Evolutionary conservation across 2,888 invertebrate species (phyloP).

Genomic region (Linyphia triangularis): DNA sequence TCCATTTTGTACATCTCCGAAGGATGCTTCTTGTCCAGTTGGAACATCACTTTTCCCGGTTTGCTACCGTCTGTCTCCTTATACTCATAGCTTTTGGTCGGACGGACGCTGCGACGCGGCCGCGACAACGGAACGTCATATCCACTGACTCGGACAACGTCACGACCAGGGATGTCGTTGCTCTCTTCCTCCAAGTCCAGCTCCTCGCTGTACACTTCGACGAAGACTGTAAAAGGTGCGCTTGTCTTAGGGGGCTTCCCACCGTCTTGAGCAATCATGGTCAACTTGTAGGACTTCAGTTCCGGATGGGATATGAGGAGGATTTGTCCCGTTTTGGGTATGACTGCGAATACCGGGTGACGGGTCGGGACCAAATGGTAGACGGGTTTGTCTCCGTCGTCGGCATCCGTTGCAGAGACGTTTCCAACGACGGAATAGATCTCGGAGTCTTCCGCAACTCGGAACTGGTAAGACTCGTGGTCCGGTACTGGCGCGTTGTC

Average conservation of each 20-base stretch:
- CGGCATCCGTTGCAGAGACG: conserved; percentile 92
- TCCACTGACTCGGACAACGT: conserved; percentile 74
- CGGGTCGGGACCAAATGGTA: conserved; percentile 86
- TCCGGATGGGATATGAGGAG: conserved; percentile 85
- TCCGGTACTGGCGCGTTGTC: conserved; percentile 94
- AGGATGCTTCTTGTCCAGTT: conserved; percentile 92
- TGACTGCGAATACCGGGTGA: conserved; percentile 90
- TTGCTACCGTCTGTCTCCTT: conserved; percentile 93
- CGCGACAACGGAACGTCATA: conserved; percentile 76
- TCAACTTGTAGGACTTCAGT: conserved; percentile 84
- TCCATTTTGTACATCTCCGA: conserved; percentile 95
- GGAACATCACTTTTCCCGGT: conserved; percentile 92
- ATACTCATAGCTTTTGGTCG: conserved; percentile 95
- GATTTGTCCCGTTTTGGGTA: conserved; percentile 94
- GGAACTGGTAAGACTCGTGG: conserved; percentile 87
- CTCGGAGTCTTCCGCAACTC: conserved; percentile 83
- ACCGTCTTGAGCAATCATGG: conserved; percentile 90
- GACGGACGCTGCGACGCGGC: conserved; percentile 83
- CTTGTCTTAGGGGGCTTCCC: conserved; percentile 81
- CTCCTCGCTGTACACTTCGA: conserved; percentile 74
- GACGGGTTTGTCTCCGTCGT: conserved; percentile 95
- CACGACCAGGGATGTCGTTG: conserved; percentile 27
- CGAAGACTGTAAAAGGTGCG: conserved; percentile 66
- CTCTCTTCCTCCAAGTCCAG: conserved; percentile 78
- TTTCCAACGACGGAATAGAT: conserved; percentile 91